Base-by-base conservation (phyloP, 2,888 invertebrate genomes). In the Sesia apiformis region DNA sequence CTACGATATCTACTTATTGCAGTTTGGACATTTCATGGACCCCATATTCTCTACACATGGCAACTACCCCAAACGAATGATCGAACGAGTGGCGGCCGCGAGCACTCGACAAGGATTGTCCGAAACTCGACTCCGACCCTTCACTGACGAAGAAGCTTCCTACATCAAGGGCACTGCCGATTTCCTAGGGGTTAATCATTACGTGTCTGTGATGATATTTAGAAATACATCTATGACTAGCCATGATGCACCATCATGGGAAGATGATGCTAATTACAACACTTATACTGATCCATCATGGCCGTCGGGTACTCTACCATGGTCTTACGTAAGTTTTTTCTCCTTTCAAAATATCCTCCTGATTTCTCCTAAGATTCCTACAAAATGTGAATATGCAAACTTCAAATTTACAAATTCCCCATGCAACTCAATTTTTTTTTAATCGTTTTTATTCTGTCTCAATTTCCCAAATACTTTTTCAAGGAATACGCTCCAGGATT, bases 141-240 rank as follows among this genome's bases (percentile, higher is more conserved):
- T 70, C 23, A 64, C 64, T 0, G 40, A 59, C 0, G 66, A 65
- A 43, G 57, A 70, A 57, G 52, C 62, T 4, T 56, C 60, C 3
- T 62, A 60, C 39, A 55, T 69, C 4, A 56, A 53, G 46, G 70
- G 70, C 3, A 58, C 68, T 4, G 55, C 64, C 0, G 66, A 69
- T 52, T 65, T 65, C 53, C 52, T 69, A 4, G 70, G 59, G 0
- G n/a, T 69, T 0, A 70, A 70, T 43, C 61, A 62, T 52, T 70
- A 70, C 52, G 54, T 59, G 1, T 60, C 59, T 3, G 53, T 56
- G 38, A 53, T 58, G 3, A 62, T 62, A 5, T 67, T 62, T 43
- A 64, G 66, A 52, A 67, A 69, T 49, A 59, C 55, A 39, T 65
- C 66, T 0, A 53, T 69, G 39, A 52, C 62, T 1, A 46, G 38